Evolutionary conservation across 2,797 vertebrate species (phyloP).

Genomic region (Enteromius radiatus): DNA sequence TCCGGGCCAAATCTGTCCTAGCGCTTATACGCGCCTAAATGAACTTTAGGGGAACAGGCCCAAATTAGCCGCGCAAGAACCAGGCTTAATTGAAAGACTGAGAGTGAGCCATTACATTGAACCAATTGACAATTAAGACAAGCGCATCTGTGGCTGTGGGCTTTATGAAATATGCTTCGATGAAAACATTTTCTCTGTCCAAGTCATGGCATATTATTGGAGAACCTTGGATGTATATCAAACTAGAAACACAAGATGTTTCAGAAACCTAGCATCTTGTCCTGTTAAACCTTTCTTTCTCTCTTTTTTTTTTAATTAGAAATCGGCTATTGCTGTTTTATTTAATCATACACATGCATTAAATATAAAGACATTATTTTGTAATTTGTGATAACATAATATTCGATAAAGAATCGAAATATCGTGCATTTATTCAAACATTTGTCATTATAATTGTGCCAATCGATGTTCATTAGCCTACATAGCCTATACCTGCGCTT

Average conservation of each 20-base stretch:
- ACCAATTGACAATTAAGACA: slow-evolving; percentile 70
- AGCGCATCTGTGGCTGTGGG: slow-evolving; percentile 67
- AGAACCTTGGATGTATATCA: slow-evolving; percentile 4
- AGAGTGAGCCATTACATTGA: slow-evolving; percentile 63
- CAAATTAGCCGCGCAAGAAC: slow-evolving; percentile 67
- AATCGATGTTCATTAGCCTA: not conserved
- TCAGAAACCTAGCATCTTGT: not conserved
- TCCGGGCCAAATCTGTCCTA: slow-evolving; percentile 56
- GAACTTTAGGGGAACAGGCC: slow-evolving; percentile 49
- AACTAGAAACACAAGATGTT: slow-evolving; percentile 7
- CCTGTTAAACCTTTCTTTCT: not conserved
- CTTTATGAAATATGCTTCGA: slow-evolving; percentile 41
- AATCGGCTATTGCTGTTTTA: not conserved
- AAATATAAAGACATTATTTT: not conserved
- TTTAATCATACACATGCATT: not conserved
- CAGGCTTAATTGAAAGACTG: slow-evolving; percentile 64
- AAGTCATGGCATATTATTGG: not conserved
- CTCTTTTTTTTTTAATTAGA: not conserved
- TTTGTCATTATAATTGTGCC: not conserved
- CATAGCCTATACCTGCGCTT: too few relatives aligned
- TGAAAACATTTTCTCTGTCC: slow-evolving; percentile 4
- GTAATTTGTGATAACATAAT: not conserved
- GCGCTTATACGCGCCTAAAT: slow-evolving; percentile 44
- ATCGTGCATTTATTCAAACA: not conserved
- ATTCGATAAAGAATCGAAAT: not conserved